phyloP scores from a whole-genome alignment of 53 echinoderm and acorn worm genomes.

The Temnopleurus reevesii region DNA sequence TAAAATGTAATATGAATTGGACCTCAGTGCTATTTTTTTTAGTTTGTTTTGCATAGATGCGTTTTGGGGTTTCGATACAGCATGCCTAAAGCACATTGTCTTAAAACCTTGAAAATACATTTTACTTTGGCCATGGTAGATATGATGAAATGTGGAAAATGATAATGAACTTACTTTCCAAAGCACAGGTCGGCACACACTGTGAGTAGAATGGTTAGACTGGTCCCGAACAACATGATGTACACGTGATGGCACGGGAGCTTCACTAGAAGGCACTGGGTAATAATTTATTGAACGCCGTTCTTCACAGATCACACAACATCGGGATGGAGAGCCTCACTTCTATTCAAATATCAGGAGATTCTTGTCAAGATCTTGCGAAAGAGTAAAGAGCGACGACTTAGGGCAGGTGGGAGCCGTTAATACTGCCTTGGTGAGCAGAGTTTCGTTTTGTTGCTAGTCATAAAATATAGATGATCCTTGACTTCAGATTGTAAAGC shows the following conservation, averaged over 20 bases:
- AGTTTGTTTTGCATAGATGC: no score
- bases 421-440: slow-evolving; percentile 2
- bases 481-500: slow-evolving; percentile 18
- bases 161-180: slow-evolving; percentile 26
- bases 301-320: neutral
- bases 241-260: neutral
- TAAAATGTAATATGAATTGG: no score
- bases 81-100: no score
- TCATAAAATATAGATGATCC: slow-evolving; percentile 7
- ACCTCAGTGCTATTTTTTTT: no score
- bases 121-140: no score
- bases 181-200: slow-evolving; percentile 52
- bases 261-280: neutral
- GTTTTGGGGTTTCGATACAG: no score
- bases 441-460: neutral
- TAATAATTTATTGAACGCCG: neutral
- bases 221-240: slow-evolving; percentile 48
- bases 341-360: neutral
- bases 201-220: slow-evolving; percentile 4
- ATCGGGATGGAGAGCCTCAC: neutral
- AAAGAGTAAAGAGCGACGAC: neutral
- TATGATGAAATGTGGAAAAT: no score
- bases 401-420: slow-evolving; percentile 13
- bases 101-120: no score
- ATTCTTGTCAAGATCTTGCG: neutral